Conservation (phyloP, 92 coral and sea anemone species). For the Porites lobata region DNA sequence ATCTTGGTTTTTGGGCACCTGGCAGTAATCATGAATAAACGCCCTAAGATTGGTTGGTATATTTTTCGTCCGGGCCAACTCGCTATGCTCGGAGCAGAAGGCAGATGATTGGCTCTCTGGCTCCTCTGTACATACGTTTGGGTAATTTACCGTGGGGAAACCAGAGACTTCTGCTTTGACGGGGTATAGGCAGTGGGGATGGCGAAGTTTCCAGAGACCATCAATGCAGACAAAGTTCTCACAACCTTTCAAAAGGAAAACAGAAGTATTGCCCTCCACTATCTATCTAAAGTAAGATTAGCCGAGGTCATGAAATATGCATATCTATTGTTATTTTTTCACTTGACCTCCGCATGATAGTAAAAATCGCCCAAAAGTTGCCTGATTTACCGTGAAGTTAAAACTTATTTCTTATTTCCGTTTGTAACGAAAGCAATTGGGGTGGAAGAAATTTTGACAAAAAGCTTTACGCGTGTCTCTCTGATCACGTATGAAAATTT, state of each 20-base stretch:
- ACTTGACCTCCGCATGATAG: no score
- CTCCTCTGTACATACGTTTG: slow-evolving; percentile 55
- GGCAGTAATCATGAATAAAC: slow-evolving; percentile 45
- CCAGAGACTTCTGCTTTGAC: slow-evolving; percentile 54
- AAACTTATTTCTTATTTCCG: no score
- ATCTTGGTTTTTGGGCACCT: background rate
- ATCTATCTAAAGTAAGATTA: no score
- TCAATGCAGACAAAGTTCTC: slow-evolving; percentile 52
- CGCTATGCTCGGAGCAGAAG: slow-evolving; percentile 31
- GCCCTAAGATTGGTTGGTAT: slow-evolving; percentile 52
- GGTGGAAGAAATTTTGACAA: no score
- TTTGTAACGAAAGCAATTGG: no score
- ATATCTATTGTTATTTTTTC: background rate
- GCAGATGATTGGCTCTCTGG: slow-evolving; percentile 30
- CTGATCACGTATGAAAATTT: no score
- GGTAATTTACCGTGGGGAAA: slow-evolving; percentile 54
- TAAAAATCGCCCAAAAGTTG: no score
- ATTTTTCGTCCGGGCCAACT: slow-evolving; percentile 13
- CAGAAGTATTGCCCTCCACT: background rate
- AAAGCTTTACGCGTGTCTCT: no score
- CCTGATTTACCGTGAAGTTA: no score
- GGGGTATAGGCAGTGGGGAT: slow-evolving; percentile 73
- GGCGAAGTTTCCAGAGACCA: slow-evolving; percentile 70
- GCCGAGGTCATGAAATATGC: no score
- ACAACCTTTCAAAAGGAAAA: slow-evolving; percentile 39